Conservation (phyloP, 2,888 invertebrate genomes). For the Torymus aiolomorphi region DNA sequence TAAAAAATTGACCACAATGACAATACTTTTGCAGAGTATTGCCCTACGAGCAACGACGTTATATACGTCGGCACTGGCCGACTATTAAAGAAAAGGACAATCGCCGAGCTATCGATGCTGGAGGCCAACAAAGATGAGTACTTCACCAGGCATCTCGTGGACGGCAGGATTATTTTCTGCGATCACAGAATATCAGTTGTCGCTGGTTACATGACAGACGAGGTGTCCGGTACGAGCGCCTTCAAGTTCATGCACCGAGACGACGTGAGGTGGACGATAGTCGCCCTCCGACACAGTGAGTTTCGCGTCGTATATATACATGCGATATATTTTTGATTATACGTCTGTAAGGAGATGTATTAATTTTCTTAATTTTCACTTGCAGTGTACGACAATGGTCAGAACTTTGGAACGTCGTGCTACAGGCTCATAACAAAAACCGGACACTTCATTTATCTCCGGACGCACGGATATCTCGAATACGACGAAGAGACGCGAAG, state of each 20-base stretch:
- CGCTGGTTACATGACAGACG: constrained; percentile 92
- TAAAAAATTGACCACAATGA: no score
- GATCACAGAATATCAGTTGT: constrained; percentile 94
- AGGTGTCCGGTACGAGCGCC: constrained; percentile 91
- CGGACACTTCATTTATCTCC: constrained; percentile 90
- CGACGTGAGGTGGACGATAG: constrained; percentile 92
- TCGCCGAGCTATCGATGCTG: constrained; percentile 81
- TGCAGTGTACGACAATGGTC: constrained; percentile 89
- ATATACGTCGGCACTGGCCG: constrained; percentile 86
- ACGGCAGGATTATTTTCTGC: constrained; percentile 92
- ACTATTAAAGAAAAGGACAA: constrained; percentile 83
- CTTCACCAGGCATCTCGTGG: constrained; percentile 90
- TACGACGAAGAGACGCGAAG: constrained; percentile 85
- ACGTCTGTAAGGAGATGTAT: no score
- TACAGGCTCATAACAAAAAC: constrained; percentile 89
- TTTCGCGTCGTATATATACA: background rate
- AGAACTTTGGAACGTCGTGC: constrained; percentile 90
- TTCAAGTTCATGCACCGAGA: constrained; percentile 94
- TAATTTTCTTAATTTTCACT: constrained; percentile 12
- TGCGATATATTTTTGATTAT: no score
- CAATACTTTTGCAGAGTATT: background rate
- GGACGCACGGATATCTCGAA: constrained; percentile 90
- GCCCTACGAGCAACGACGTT: constrained; percentile 69
- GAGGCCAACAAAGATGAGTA: constrained; percentile 89
- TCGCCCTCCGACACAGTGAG: constrained; percentile 88